Percentiles rank a stretch among this genome's conserved stretches.
These are phyloP conservation scores for Himalopsyche phryganea DNA, from an alignment of 1,140 invertebrate genomes.

Conservation along the genomic window DNA sequence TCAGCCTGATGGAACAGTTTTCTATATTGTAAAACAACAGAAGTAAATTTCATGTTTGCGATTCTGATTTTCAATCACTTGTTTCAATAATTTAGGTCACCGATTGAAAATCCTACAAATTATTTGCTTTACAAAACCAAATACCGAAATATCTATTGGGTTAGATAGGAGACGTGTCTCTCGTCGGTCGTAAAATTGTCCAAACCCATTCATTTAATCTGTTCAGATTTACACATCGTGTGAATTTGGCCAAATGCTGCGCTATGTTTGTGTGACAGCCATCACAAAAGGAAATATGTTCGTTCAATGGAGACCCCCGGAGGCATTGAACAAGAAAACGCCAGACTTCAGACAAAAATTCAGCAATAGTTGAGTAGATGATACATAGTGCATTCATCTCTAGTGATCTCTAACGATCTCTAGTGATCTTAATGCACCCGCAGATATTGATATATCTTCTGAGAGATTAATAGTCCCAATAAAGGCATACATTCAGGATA, in stretches of 20 bases:
- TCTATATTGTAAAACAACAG: too few relatives aligned
- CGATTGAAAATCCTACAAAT: too few relatives aligned
- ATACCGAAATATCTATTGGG: too few relatives aligned
- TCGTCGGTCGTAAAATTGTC: not conserved
- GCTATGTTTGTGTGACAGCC: conserved; percentile 26
- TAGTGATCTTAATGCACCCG: too few relatives aligned
- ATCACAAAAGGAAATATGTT: conserved; percentile 32
- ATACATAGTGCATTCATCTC: conserved; percentile 16
- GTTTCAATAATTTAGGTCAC: too few relatives aligned
- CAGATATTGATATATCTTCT: too few relatives aligned
- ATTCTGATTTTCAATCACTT: too few relatives aligned
- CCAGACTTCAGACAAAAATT: conserved; percentile 17
- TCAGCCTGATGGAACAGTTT: too few relatives aligned
- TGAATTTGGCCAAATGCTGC: conserved; percentile 29
- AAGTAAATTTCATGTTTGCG: too few relatives aligned
- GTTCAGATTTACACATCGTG: conserved; percentile 24
- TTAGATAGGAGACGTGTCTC: not conserved
- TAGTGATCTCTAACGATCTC: not conserved
- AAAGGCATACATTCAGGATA: too few relatives aligned
- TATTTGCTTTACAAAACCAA: too few relatives aligned
- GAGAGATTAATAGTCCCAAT: too few relatives aligned
- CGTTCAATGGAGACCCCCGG: conserved; percentile 23
- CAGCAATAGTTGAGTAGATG: conserved; percentile 5
- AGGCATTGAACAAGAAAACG: conserved; percentile 21
- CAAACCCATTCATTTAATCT: not conserved